Conservation (phyloP, 2,797 vertebrate species). For the Cynopterus sphinx region DNA sequence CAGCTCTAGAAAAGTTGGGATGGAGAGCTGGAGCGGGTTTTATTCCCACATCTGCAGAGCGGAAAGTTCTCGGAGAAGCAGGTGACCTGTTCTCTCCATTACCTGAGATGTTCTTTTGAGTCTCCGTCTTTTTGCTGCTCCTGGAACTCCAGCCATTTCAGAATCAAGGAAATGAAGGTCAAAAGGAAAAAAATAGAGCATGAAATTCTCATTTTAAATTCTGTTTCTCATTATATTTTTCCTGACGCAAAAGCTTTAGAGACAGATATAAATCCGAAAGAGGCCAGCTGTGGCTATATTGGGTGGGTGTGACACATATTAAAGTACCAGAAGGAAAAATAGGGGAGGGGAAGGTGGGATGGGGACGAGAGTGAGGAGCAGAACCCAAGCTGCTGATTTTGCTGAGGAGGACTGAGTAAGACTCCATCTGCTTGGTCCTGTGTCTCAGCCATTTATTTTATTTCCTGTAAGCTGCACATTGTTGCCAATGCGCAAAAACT, state of each 20-base stretch:
- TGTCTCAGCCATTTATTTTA: not conserved
- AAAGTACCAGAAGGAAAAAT: slow-evolving; percentile 31
- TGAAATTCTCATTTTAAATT: slow-evolving; percentile 41
- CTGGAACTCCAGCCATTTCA: slow-evolving; percentile 72
- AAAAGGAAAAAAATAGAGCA: slow-evolving; percentile 56
- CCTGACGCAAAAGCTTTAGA: slow-evolving; percentile 11
- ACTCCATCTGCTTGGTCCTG: not conserved
- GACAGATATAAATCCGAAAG: slow-evolving; percentile 51
- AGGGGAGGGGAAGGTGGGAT: not conserved
- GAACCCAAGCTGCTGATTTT: not conserved
- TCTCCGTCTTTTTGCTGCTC: slow-evolving; percentile 54
- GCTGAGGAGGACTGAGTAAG: not conserved
- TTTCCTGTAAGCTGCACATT: not conserved
- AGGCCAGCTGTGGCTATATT: slow-evolving; percentile 30
- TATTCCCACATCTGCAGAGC: not conserved
- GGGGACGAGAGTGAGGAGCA: not conserved
- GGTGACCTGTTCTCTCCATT: not conserved
- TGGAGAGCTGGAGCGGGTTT: not conserved
- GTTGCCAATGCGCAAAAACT: not conserved
- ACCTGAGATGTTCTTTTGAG: slow-evolving; percentile 66
- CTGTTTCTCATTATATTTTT: not conserved
- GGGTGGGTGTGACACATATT: not conserved
- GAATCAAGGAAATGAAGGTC: slow-evolving; percentile 55
- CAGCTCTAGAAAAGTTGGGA: not conserved
- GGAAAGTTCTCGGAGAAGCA: not conserved